Conservation (phyloP, 2,888 invertebrate genomes). For the Hedya salicella region DNA sequence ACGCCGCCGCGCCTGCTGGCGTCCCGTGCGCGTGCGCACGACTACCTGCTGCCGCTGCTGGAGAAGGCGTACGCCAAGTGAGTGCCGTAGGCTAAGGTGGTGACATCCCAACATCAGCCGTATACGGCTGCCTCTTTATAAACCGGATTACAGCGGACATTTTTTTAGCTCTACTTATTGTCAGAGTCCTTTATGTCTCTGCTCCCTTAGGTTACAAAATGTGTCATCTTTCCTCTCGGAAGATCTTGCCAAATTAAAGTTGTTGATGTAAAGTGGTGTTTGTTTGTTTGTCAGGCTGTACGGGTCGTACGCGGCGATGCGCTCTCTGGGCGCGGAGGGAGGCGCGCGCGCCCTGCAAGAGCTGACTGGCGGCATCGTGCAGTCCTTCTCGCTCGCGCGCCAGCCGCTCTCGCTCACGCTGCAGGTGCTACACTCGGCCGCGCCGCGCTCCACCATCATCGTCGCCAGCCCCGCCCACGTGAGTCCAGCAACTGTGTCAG, state of each 20-base stretch:
- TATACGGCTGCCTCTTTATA: no score
- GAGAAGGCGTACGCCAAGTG: slow-evolving; percentile 94
- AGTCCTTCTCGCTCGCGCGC: slow-evolving; percentile 88
- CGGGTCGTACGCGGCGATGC: slow-evolving; percentile 88
- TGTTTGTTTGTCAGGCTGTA: slow-evolving; percentile 79
- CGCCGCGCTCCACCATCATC: slow-evolving; percentile 88
- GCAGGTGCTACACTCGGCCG: slow-evolving; percentile 88
- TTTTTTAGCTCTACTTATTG: no score
- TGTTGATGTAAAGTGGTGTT: neutral
- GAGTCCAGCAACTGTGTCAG: neutral
- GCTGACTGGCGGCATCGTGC: slow-evolving; percentile 90
- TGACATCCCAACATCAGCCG: no score
- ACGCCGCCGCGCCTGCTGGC: slow-evolving; percentile 84
- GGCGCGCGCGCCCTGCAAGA: slow-evolving; percentile 89
- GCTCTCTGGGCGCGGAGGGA: slow-evolving; percentile 85
- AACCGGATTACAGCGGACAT: no score
- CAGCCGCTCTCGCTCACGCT: slow-evolving; percentile 88
- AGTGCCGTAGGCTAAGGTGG: slow-evolving; percentile 49
- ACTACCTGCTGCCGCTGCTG: slow-evolving; percentile 91
- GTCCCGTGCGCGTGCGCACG: slow-evolving; percentile 58
- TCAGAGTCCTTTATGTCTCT: no score
- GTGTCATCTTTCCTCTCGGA: no score
- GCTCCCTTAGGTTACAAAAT: no score
- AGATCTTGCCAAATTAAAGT: no score
- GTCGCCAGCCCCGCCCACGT: slow-evolving; percentile 81